A percentile compares a stretch with the other conserved stretches of the same genome.
Conservation (phyloP, 2,888 invertebrate genomes). For the Dryadula phaetusa region DNA sequence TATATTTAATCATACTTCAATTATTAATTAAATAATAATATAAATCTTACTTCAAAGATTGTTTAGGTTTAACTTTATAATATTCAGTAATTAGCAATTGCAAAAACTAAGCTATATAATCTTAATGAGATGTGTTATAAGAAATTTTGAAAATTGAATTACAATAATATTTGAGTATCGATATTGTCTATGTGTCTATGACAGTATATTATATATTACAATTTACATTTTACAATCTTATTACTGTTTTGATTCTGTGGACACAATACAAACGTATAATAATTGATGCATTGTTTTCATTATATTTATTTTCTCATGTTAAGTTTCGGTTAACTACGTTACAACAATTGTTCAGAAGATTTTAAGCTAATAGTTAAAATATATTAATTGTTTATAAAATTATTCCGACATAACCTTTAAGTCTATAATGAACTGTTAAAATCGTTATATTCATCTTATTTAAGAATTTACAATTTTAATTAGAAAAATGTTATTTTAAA, state of each 20-base stretch:
- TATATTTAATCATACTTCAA: too few relatives aligned
- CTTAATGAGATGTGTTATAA: too few relatives aligned
- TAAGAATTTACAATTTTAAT: conserved; percentile 40
- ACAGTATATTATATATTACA: background rate
- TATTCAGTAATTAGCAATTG: too few relatives aligned
- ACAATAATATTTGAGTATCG: background rate
- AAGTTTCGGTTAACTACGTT: conserved; percentile 34
- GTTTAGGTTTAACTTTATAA: too few relatives aligned
- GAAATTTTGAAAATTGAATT: too few relatives aligned
- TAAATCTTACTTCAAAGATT: too few relatives aligned
- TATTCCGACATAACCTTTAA: conserved; percentile 68
- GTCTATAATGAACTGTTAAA: conserved; percentile 48
- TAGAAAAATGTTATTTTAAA: conserved; percentile 56
- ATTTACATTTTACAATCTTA: conserved; percentile 14
- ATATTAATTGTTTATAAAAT: conserved; percentile 51
- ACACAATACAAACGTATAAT: conserved; percentile 49
- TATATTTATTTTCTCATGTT: conserved; percentile 48
- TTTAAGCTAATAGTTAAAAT: conserved; percentile 27
- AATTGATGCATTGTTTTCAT: conserved; percentile 51
- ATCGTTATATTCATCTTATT: conserved; percentile 34
- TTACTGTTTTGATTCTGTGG: conserved; percentile 42
- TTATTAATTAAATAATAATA: too few relatives aligned
- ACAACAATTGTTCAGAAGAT: conserved; percentile 25
- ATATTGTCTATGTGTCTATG: conserved; percentile 18
- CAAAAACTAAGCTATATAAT: too few relatives aligned